A percentile compares a stretch with the other conserved stretches of the same genome.
phyloP scores from a whole-genome alignment of 2,888 invertebrate species.

The Aleiodes testaceus region DNA sequence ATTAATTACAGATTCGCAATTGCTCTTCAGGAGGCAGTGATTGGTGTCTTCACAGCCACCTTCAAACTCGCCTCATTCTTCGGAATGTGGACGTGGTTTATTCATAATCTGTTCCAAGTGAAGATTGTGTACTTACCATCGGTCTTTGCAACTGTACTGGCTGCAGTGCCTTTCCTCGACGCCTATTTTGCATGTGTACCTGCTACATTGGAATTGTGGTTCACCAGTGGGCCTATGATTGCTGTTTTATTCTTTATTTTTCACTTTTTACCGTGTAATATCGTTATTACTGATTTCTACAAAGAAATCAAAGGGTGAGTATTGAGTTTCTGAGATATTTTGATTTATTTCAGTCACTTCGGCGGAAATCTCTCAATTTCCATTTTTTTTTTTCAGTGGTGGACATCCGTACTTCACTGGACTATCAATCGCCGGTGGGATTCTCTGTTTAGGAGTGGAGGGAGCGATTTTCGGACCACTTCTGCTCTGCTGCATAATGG shows the following conservation, averaged over 20 bases:
- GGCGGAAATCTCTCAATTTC: too few species aligned
- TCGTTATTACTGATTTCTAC: conserved; percentile 97
- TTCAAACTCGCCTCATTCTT: conserved; percentile 98
- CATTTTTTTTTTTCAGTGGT: conserved; percentile 77
- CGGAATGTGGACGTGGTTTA: conserved; percentile 98
- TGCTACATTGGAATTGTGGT: conserved; percentile 95
- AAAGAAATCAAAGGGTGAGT: conserved; percentile 96
- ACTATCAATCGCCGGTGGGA: conserved; percentile 96
- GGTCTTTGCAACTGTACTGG: conserved; percentile 93
- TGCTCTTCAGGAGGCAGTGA: conserved; percentile 90
- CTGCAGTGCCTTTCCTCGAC: conserved; percentile 96
- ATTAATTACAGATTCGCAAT: conserved; percentile 80
- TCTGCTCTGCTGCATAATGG: conserved; percentile 94
- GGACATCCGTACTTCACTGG: conserved; percentile 98
- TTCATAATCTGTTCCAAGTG: conserved; percentile 94
- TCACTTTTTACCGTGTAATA: conserved; percentile 91
- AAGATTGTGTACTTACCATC: conserved; percentile 97
- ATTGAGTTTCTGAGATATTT: conserved; percentile 47
- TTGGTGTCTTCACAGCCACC: conserved; percentile 96
- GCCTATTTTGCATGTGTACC: conserved; percentile 97
- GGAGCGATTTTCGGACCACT: conserved; percentile 98
- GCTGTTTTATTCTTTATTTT: conserved; percentile 87
- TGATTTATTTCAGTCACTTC: too few species aligned
- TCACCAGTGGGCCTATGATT: conserved; percentile 89
- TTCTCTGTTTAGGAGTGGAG: conserved; percentile 96